Percentiles rank a stretch among this genome's conserved stretches.
Conservation (phyloP, 2,113 vertebrate genomes). For the Caretta caretta region DNA sequence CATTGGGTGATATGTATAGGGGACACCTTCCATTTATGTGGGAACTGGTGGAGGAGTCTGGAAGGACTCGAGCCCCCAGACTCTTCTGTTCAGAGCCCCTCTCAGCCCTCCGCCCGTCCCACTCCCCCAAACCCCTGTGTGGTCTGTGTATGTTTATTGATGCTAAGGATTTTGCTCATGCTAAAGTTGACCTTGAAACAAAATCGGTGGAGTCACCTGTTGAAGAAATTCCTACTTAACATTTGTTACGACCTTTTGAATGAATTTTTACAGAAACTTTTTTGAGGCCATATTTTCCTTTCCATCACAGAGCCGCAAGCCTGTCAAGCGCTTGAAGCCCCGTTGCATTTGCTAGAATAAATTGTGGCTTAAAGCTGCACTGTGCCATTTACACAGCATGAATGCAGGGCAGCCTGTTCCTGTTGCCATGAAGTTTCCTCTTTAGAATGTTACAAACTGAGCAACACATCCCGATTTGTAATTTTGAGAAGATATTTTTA, state of each 20-base stretch:
- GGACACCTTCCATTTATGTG: not conserved
- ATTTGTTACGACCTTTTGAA: not conserved
- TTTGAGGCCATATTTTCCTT: not conserved
- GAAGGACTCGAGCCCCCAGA: not conserved
- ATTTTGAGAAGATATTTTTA: not conserved
- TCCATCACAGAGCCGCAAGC: not conserved
- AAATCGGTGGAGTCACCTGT: not conserved
- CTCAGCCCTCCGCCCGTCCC: too few species aligned
- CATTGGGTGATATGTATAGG: too few species aligned
- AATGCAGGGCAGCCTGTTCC: not conserved
- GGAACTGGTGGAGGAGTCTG: not conserved
- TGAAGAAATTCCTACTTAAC: not conserved
- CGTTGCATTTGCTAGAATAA: fast-evolving
- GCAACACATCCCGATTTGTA: not conserved
- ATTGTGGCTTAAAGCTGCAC: not conserved
- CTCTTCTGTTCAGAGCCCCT: not conserved
- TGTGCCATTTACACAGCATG: not conserved
- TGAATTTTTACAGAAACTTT: not conserved
- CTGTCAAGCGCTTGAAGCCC: not conserved
- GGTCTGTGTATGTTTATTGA: not conserved
- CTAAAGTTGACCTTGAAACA: not conserved
- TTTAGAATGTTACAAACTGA: not conserved
- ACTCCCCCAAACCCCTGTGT: not conserved
- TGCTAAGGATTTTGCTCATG: not conserved
- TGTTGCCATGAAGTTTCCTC: not conserved